Conservation (phyloP, 2,113 vertebrate species). For the Bos taurus region ARS-UCD2.0 NC_037338.1:65827001-65827500, state of each 20-base stretch:
- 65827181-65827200: not conserved
- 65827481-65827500: not conserved
- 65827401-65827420: not conserved
- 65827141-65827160: not conserved
- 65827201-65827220: not conserved
- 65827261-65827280: not conserved
- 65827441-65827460: not conserved
- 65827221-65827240: not conserved
- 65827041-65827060: not conserved
- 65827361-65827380: not conserved
- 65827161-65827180: not conserved
- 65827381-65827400: slow-evolving; percentile 3
- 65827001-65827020: not conserved
- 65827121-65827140: not conserved
- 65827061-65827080: not conserved
- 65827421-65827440: not conserved
- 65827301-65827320: not conserved
- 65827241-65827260: not conserved
- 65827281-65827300: not conserved
- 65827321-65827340: not conserved
- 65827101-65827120: not conserved
- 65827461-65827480: slow-evolving; percentile 6
- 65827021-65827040: not conserved
- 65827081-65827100: not conserved
- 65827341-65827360: not conserved